phyloP scores from a whole-genome alignment of 2,888 invertebrate genomes.

The Drosophila pseudotalamancana region DNA sequence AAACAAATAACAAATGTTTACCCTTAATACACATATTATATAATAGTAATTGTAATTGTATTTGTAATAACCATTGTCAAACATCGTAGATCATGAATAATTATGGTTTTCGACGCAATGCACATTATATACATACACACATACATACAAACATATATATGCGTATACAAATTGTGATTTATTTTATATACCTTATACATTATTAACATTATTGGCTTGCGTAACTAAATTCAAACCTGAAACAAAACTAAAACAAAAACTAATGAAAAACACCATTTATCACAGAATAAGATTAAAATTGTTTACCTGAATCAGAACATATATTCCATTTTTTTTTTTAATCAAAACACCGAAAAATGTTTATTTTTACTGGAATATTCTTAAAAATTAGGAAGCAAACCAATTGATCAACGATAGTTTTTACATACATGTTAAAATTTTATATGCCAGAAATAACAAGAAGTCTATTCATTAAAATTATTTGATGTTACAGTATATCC shows the following conservation, averaged over 20 bases:
- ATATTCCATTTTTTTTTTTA: conserved; percentile 29
- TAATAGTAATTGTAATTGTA: conserved; percentile 46
- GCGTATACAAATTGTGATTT: conserved; percentile 78
- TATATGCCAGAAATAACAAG: conserved; percentile 22
- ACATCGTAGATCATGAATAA: conserved; percentile 35
- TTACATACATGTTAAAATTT: conserved; percentile 26
- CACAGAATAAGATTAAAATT: conserved; percentile 44
- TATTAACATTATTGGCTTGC: conserved; percentile 62
- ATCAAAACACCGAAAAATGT: conserved; percentile 24
- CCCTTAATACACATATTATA: conserved; percentile 53
- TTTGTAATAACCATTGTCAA: conserved; percentile 43
- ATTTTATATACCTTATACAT: conserved; percentile 77
- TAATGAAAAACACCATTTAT: conserved; percentile 27
- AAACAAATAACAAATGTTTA: conserved; percentile 76
- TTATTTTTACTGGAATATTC: conserved; percentile 29
- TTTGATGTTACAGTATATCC: conserved; percentile 53
- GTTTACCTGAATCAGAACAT: conserved; percentile 55
- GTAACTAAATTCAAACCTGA: conserved; percentile 42
- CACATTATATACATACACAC: conserved; percentile 33
- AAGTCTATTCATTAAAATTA: conserved; percentile 37
- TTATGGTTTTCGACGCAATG: conserved; percentile 33
- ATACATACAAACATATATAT: conserved; percentile 49
- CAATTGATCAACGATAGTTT: conserved; percentile 38
- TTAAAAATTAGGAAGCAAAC: conserved; percentile 25
- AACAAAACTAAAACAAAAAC: conserved; percentile 36